Percentiles rank a stretch among this genome's conserved stretches.
Conservation (phyloP, 2,797 vertebrate species). For the Siniperca scherzeri region DNA sequence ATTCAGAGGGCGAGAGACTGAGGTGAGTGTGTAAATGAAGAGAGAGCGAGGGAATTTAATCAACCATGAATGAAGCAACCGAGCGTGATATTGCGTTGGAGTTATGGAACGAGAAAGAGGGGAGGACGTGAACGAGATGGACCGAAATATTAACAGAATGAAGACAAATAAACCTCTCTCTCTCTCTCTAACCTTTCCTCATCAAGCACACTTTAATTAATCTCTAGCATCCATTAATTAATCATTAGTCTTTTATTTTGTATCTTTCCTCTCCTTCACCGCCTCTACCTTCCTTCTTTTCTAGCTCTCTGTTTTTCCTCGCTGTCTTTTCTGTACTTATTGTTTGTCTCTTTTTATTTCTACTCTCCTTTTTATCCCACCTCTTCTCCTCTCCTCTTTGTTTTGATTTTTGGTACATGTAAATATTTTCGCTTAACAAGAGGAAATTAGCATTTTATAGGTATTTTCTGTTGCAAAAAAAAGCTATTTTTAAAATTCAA, state of each 20-base stretch:
- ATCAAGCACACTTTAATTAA: not conserved
- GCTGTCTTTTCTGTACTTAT: no score
- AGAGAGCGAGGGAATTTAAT: slow-evolving; percentile 33
- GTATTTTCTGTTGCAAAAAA: no score
- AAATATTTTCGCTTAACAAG: not conserved
- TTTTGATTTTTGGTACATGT: not conserved
- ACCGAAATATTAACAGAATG: not conserved
- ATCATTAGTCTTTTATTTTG: not conserved
- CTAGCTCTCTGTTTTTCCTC: no score
- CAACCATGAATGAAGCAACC: slow-evolving; percentile 43
- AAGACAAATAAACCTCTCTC: not conserved
- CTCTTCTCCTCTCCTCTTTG: not conserved
- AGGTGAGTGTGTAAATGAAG: slow-evolving; percentile 18
- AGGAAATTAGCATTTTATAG: not conserved
- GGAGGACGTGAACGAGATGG: not conserved
- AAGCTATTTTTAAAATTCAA: not conserved
- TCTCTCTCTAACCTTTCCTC: not conserved
- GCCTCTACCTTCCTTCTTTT: not conserved
- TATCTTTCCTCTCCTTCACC: not conserved
- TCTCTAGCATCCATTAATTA: not conserved
- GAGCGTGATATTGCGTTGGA: slow-evolving; percentile 38
- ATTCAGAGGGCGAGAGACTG: slow-evolving; percentile 16
- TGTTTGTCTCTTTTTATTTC: no score
- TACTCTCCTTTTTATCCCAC: no score
- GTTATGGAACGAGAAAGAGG: slow-evolving; percentile 45